These are phyloP conservation scores for Pterostichus madidus DNA, from an alignment of 2,888 invertebrate genomes.

Conservation along the genomic window DNA sequence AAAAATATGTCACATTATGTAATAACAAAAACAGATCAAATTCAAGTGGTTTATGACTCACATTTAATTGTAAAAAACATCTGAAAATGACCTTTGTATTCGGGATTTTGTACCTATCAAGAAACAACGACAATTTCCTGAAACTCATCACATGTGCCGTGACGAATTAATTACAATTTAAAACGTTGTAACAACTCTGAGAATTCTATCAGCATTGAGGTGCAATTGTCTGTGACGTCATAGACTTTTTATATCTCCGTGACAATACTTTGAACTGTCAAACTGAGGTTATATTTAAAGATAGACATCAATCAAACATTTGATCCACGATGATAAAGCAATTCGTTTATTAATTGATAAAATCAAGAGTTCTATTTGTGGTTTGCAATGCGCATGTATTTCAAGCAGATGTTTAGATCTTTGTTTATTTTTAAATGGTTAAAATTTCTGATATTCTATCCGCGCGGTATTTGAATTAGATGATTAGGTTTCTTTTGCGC, in stretches of 20 bases:
- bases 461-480: neutral
- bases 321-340: neutral
- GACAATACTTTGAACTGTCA: neutral
- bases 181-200: neutral
- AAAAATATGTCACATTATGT: no score
- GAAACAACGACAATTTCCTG: neutral
- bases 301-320: neutral
- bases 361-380: neutral
- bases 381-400: neutral
- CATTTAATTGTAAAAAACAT: neutral
- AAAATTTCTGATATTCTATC: conserved; percentile 6
- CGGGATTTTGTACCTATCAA: neutral
- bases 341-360: neutral
- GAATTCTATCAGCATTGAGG: neutral
- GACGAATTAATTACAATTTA: neutral
- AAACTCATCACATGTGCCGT: neutral
- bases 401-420: neutral
- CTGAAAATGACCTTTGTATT: neutral
- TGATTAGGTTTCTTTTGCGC: neutral
- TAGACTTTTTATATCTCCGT: neutral
- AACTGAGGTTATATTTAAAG: neutral
- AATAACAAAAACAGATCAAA: no score
- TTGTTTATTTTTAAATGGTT: conserved; percentile 11
- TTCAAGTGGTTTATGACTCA: neutral
- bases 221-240: conserved; percentile 1